Evolutionary conservation across 2,888 invertebrate genomes (phyloP), one percentile per base, ranked within the genome.

Genomic region (Alloplasta piceator): DNA sequence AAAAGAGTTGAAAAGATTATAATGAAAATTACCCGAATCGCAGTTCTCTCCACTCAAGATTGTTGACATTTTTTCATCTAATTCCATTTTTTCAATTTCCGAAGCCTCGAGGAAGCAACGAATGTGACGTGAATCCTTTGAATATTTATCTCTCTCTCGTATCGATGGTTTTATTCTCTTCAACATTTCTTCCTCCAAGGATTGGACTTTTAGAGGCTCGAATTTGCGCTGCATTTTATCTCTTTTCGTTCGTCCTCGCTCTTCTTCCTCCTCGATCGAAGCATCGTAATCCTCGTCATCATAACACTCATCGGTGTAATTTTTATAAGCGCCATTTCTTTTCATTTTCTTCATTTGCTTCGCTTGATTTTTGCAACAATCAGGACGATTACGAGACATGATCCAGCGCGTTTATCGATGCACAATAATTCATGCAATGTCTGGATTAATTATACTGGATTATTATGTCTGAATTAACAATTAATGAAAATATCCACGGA

Each of bases 161-260:
- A 89, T 76, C n/a, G 87, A 72, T 0, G 88, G 88, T 70, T 87
- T 82, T 60, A 89, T 87, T 36, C 82, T 82, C 4, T 70, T 77
- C n/a, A 88, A 39, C 55, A 83, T 60, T 14, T 73, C 78, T 12
- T 84, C 82, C 36, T 52, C 68, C 6, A 61, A 52, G 10, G 77
- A 63, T 50, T 72, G 4, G 9, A 64, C 16, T 73, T 76, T 81
- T 6, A 26, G 52, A 16, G 41, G 61, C 36, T 39, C 78, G n/a
- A 46, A 5, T 50, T 36, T 52, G 9, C 72, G 10, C 16, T 56
- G 55, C 26, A 3, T 26, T 26, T 26, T 26, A 26, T 26, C 26
- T 26, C 26, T 26, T 26, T 26, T 72, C 50, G 16, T 36, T 56
- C 60, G 36, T 67, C 66, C 6, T 70, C 64, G 50, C 66, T 66